Evolutionary conservation across 2,113 vertebrate genomes (phyloP).

Genomic region (Anser cygnoides): DNA sequence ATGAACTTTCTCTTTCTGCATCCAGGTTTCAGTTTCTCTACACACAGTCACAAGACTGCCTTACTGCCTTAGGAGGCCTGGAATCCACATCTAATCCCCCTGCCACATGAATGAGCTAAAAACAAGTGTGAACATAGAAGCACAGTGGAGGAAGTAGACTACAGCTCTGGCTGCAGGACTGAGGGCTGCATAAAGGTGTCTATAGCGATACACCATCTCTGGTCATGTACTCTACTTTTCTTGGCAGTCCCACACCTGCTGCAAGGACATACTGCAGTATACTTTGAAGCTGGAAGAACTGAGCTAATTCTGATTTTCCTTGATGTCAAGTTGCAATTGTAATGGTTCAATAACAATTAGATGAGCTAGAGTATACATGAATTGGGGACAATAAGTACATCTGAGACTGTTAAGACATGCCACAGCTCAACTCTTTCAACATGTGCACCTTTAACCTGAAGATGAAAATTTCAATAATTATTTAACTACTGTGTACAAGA

Average conservation of each 20-base stretch:
- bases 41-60: not conserved
- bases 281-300: not conserved
- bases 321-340: not conserved
- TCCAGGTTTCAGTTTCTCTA: not conserved
- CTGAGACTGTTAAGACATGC: not conserved
- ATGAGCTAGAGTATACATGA: not conserved
- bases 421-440: rapidly evolving
- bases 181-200: not conserved
- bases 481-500: not conserved
- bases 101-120: not conserved
- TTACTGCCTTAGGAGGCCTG: not conserved
- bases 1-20: not conserved
- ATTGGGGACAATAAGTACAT: not conserved
- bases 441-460: not conserved
- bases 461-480: not conserved
- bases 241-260: not conserved
- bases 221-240: not conserved
- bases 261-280: not conserved
- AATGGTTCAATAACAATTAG: not conserved
- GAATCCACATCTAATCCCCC: not conserved
- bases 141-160: not conserved
- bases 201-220: not conserved
- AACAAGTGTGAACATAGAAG: not conserved
- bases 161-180: not conserved
- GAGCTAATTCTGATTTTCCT: not conserved